These are phyloP conservation scores for Oligia strigilis DNA, from an alignment of 2,888 invertebrate species.

Conservation along the genomic window DNA sequence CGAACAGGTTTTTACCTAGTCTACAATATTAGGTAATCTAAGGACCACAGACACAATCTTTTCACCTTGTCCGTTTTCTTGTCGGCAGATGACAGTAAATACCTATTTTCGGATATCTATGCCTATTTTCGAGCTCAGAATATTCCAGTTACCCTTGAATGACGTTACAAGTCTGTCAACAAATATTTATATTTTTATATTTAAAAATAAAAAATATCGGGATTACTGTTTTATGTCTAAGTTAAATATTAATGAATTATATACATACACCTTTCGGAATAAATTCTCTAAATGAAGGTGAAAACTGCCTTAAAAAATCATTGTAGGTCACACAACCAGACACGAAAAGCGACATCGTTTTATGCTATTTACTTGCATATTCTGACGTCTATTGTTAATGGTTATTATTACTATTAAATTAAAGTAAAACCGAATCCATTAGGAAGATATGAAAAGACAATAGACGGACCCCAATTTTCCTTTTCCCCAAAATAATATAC, in stretches of 20 bases:
- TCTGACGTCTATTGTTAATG: neutral
- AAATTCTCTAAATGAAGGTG: neutral
- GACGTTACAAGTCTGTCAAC: neutral
- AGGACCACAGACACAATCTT: neutral
- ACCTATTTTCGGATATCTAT: neutral
- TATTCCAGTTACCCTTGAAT: neutral
- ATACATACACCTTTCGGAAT: too few relatives aligned
- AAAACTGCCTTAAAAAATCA: neutral
- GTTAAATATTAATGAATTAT: neutral
- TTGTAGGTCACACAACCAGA: neutral
- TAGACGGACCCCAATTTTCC: constrained; percentile 12
- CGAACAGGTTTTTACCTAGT: too few relatives aligned
- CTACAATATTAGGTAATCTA: neutral
- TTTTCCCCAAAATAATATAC: constrained; percentile 3
- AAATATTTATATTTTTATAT: too few relatives aligned
- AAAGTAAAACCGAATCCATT: constrained; percentile 29
- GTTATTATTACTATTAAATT: constrained; percentile 16
- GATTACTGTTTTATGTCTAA: neutral
- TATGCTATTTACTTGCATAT: neutral
- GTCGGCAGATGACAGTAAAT: neutral
- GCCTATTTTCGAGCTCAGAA: neutral
- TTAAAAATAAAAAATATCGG: too few relatives aligned
- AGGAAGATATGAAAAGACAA: constrained; percentile 24
- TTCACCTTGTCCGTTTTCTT: constrained; percentile 3
- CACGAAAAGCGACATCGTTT: too few relatives aligned